Percentiles rank a stretch among this genome's conserved stretches.
Conservation (phyloP, 2,888 invertebrate species). For the Eilema griseolum region DNA sequence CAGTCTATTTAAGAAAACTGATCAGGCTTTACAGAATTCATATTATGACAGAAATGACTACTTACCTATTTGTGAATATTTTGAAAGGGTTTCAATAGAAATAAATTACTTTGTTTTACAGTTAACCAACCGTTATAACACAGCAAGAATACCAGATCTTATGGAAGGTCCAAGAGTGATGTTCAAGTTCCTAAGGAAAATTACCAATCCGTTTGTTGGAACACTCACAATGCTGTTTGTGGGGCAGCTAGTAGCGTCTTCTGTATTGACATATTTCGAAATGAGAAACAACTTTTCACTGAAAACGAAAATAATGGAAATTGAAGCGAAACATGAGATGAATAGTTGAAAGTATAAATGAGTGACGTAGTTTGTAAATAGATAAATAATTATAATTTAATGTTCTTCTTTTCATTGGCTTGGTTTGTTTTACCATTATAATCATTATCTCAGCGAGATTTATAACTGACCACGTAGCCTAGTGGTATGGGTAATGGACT, state of each 20-base stretch:
- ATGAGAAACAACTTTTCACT: slow-evolving; percentile 80
- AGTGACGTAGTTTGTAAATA: slow-evolving; percentile 44
- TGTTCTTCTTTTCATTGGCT: slow-evolving; percentile 5
- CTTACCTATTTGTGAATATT: background rate
- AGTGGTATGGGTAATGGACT: too few species aligned
- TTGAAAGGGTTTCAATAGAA: background rate
- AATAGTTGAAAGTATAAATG: slow-evolving; percentile 40
- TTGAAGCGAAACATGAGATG: slow-evolving; percentile 68
- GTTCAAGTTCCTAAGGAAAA: slow-evolving; percentile 81
- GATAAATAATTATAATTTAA: slow-evolving; percentile 32
- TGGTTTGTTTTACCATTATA: background rate
- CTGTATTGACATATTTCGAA: slow-evolving; percentile 88
- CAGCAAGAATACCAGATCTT: slow-evolving; percentile 89
- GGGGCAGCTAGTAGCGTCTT: slow-evolving; percentile 84
- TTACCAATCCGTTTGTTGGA: slow-evolving; percentile 85
- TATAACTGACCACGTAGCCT: too few species aligned
- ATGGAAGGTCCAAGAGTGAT: slow-evolving; percentile 84
- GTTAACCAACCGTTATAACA: slow-evolving; percentile 88
- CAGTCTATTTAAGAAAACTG: too few species aligned
- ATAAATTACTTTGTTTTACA: slow-evolving; percentile 69
- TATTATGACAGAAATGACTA: too few species aligned
- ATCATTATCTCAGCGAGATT: too few species aligned
- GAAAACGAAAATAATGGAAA: slow-evolving; percentile 69
- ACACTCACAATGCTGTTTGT: slow-evolving; percentile 79
- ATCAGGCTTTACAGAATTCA: too few species aligned